These are phyloP conservation scores for Trichonephila inaurata DNA, from an alignment of 1,140 invertebrate species.

Conservation along the genomic window DNA sequence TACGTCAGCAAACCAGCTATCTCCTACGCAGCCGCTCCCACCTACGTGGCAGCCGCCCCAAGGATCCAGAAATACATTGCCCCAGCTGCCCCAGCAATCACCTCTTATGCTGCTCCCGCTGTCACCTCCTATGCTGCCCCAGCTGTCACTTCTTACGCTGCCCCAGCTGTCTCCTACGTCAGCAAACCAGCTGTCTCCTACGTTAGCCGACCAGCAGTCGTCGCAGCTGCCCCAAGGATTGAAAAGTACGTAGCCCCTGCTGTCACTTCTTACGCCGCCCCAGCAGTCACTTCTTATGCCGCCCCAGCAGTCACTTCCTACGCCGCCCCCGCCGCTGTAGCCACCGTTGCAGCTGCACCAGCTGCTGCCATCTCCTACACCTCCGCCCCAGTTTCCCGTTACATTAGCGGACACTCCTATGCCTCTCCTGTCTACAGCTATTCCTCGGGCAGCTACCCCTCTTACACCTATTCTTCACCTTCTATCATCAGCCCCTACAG, in stretches of 20 bases:
- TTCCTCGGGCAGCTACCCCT: not conserved
- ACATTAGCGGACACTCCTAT: constrained; percentile 18
- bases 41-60: not conserved
- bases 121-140: constrained; percentile 9
- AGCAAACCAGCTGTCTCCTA: not conserved
- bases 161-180: not conserved
- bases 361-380: not conserved
- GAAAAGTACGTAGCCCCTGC: not conserved
- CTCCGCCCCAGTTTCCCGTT: not conserved
- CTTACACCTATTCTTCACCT: constrained; percentile 48
- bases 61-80: not conserved
- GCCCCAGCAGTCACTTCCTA: not conserved
- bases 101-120: not conserved
- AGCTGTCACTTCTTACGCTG: not conserved
- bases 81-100: constrained; percentile 4
- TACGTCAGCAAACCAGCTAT: constrained; percentile 10
- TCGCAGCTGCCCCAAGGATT: not conserved
- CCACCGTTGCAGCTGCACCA: constrained; percentile 2
- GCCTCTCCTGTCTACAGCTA: constrained; percentile 30
- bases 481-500: not conserved
- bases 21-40: not conserved
- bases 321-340: not conserved
- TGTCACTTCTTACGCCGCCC: not conserved
- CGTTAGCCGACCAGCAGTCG: not conserved
- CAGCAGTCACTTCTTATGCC: not conserved